A percentile compares a stretch with the other conserved stretches of the same genome.
Conservation (phyloP, 2,888 invertebrate genomes). For the Aspidiotus rigidus region DNA sequence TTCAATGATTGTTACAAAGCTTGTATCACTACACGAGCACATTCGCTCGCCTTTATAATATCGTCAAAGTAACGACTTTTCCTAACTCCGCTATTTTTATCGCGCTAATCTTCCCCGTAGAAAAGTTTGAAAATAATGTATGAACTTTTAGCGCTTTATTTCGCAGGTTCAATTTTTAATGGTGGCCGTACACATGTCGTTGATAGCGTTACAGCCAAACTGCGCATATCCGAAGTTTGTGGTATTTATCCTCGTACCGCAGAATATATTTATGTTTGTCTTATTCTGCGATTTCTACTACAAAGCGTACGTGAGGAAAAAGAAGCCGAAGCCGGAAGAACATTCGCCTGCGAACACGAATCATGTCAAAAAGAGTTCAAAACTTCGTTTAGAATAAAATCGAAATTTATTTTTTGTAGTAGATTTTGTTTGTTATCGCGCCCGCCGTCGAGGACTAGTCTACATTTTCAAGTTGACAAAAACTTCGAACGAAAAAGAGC, state of each 20-base stretch:
- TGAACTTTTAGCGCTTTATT: neutral
- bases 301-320: slow-evolving; percentile 47
- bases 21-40: no score
- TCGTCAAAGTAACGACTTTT: no score
- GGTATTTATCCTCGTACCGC: slow-evolving; percentile 51
- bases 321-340: neutral
- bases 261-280: slow-evolving; percentile 56
- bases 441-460: no score
- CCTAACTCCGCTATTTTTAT: no score
- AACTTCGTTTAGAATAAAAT: slow-evolving; percentile 1
- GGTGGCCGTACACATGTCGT: slow-evolving; percentile 49
- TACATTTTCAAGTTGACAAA: no score
- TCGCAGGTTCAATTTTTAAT: slow-evolving; percentile 54
- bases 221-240: slow-evolving; percentile 54
- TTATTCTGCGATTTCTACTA: slow-evolving; percentile 61
- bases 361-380: neutral
- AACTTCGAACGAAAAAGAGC: no score
- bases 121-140: neutral
- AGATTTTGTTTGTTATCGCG: no score
- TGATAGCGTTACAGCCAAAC: slow-evolving; percentile 46
- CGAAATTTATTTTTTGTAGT: no score
- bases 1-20: no score
- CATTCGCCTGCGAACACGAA: neutral
- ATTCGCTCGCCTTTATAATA: no score
- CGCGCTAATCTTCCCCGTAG: neutral